phyloP scores from a whole-genome alignment of 2,888 invertebrate species.

The Netelia inedita region DNA sequence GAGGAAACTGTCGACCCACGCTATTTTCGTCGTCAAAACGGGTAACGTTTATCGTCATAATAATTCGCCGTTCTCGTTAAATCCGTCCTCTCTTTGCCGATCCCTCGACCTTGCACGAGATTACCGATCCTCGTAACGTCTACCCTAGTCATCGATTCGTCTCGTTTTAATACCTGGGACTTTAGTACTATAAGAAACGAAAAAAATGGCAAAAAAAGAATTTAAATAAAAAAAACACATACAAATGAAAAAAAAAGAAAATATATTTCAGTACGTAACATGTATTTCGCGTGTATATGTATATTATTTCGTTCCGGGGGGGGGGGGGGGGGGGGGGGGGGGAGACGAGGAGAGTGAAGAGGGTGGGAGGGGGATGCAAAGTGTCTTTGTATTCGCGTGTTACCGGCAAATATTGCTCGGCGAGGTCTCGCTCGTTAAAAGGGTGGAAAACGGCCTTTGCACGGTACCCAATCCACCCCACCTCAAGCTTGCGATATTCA shows the following conservation, averaged over 20 bases:
- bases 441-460: conserved; percentile 42
- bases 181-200: too few species aligned
- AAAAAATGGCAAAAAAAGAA: not conserved
- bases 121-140: too few species aligned
- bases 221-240: not conserved
- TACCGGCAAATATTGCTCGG: conserved; percentile 26
- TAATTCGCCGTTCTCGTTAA: not conserved
- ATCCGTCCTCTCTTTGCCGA: too few species aligned
- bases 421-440: conserved; percentile 40
- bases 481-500: not conserved
- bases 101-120: too few species aligned
- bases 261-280: not conserved
- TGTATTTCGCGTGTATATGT: not conserved
- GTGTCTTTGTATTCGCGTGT: conserved; percentile 43
- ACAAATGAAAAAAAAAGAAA: too few species aligned
- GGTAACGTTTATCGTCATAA: not conserved
- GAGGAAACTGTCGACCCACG: not conserved
- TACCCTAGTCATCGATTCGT: too few species aligned
- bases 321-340: too few species aligned
- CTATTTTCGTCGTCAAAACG: conserved; percentile 11
- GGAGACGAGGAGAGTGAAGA: too few species aligned
- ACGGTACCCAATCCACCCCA: conserved; percentile 12
- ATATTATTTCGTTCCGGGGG: not conserved
- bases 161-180: too few species aligned
- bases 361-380: not conserved